Conservation (phyloP, 2,113 vertebrate species). For the Chionomys nivalis region DNA sequence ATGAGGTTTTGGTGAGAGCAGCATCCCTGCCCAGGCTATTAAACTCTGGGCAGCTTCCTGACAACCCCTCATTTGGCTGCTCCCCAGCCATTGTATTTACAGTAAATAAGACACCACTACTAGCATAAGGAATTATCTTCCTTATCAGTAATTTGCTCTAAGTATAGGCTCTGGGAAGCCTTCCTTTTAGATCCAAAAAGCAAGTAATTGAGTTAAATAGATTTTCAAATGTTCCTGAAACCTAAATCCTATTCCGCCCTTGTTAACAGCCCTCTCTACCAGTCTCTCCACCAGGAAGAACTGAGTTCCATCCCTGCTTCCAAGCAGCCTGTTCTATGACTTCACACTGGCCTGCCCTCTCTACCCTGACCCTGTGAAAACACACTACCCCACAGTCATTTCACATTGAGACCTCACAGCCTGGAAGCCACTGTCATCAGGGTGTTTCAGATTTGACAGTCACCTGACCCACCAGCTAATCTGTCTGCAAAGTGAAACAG, state of each 20-base stretch:
- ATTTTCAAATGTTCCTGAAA: conserved; percentile 14
- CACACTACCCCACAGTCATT: not conserved
- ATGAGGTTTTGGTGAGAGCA: not conserved
- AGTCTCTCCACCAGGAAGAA: not conserved
- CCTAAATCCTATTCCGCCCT: conserved; percentile 28
- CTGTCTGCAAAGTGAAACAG: not conserved
- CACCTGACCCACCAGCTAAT: not conserved
- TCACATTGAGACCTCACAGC: not conserved
- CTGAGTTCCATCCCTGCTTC: not conserved
- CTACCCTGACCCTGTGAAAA: not conserved
- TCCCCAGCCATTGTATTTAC: conserved; percentile 51
- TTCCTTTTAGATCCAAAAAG: conserved; percentile 56
- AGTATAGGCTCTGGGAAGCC: conserved; percentile 31
- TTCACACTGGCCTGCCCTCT: not conserved
- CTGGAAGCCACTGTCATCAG: not conserved
- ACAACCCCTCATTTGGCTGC: conserved; percentile 48
- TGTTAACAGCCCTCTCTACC: not conserved
- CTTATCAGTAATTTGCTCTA: conserved; percentile 55
- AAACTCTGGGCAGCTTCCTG: conserved; percentile 54
- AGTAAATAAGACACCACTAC: conserved; percentile 25
- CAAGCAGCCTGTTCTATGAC: not conserved
- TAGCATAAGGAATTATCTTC: conserved; percentile 15
- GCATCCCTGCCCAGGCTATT: not conserved
- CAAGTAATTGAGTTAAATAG: conserved; percentile 62
- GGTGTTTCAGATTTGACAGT: not conserved